A percentile compares a stretch with the other conserved stretches of the same genome.
phyloP scores from a whole-genome alignment of 2,888 invertebrate genomes.

The Aporophyla lueneburgensis region DNA sequence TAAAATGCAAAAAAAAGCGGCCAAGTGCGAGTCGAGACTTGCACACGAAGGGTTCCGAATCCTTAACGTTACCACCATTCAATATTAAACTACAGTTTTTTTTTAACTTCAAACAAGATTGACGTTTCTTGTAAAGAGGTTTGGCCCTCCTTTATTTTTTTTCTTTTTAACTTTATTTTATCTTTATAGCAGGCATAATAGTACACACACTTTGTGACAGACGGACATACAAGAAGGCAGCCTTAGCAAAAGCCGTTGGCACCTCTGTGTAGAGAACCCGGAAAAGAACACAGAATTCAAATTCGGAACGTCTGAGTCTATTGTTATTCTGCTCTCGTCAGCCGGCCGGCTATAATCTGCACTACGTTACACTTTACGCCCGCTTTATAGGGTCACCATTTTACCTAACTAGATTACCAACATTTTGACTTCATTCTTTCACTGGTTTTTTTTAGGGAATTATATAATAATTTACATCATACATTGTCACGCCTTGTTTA shows the following conservation, averaged over 20 bases:
- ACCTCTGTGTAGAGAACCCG: too few species aligned
- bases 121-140: too few species aligned
- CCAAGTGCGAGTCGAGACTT: neutral
- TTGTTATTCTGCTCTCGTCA: slow-evolving; percentile 57
- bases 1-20: slow-evolving; percentile 9
- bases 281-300: slow-evolving; percentile 22
- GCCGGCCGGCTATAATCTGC: slow-evolving; percentile 42
- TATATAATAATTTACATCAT: too few species aligned
- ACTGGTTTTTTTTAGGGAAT: neutral
- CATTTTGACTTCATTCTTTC: slow-evolving; percentile 41
- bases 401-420: slow-evolving; percentile 42
- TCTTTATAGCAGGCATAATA: too few species aligned
- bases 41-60: neutral
- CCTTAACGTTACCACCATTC: neutral
- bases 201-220: too few species aligned
- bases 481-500: too few species aligned
- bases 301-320: slow-evolving; percentile 14
- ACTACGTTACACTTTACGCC: slow-evolving; percentile 46
- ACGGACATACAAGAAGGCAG: too few species aligned
- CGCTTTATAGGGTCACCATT: slow-evolving; percentile 29
- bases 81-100: too few species aligned
- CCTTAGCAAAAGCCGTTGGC: too few species aligned
- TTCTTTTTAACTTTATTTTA: too few species aligned
- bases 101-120: too few species aligned
- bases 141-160: too few species aligned